A percentile compares a stretch with the other conserved stretches of the same genome.
phyloP scores from a whole-genome alignment of 2,797 vertebrate genomes.

The Halcyon badia region DNA sequence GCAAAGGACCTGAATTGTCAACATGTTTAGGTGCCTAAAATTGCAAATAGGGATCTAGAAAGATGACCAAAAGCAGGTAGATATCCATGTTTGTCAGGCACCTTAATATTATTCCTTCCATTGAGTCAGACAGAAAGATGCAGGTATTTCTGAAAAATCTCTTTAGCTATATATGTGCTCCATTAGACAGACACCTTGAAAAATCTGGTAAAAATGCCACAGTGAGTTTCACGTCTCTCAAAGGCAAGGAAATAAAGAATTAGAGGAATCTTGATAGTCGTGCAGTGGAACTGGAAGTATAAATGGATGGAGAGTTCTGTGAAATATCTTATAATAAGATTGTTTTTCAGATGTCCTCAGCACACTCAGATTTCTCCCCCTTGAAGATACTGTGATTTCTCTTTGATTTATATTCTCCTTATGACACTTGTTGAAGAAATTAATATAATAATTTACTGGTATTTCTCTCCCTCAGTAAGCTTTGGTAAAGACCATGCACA shows the following conservation, averaged over 20 bases:
- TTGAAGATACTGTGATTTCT: neutral
- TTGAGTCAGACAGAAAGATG: neutral
- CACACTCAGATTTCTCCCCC: neutral
- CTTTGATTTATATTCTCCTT: neutral
- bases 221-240: neutral
- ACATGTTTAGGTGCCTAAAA: neutral
- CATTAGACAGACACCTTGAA: neutral
- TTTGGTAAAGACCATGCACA: no score
- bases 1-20: neutral
- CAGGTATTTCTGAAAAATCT: neutral
- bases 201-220: neutral
- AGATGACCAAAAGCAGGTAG: neutral
- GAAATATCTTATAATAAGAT: neutral
- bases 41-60: neutral
- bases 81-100: neutral
- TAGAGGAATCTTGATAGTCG: neutral
- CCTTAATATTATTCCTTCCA: neutral
- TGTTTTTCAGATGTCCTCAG: neutral
- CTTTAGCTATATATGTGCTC: neutral
- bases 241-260: neutral
- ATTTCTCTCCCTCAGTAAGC: neutral
- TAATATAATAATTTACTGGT: neutral
- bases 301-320: neutral
- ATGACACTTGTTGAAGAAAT: neutral
- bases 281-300: accelerated